Conservation (phyloP, 2,113 vertebrate species). For the Hirundichthys speculiger region DNA sequence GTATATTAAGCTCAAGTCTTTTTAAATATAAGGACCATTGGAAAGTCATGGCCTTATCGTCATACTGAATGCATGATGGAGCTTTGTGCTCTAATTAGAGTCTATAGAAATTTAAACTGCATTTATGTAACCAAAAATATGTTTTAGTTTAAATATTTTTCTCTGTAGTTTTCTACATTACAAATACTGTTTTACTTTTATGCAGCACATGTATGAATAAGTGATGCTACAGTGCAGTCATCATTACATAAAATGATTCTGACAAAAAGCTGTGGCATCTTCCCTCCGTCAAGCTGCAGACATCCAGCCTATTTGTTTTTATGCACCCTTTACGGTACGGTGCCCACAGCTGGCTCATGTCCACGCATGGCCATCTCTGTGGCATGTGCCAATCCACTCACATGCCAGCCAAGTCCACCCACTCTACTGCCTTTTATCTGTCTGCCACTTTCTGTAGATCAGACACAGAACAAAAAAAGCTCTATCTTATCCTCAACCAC, state of each 20-base stretch:
- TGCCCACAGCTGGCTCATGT: slow-evolving; percentile 30
- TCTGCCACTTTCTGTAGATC: slow-evolving; percentile 56
- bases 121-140: too few species aligned
- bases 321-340: slow-evolving; percentile 52
- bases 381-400: slow-evolving; percentile 57
- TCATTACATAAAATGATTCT: neutral
- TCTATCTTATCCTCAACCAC: slow-evolving; percentile 25
- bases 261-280: slow-evolving; percentile 17
- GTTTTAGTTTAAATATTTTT: too few species aligned
- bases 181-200: too few species aligned
- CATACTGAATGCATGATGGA: too few species aligned
- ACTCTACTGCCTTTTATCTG: slow-evolving; percentile 48
- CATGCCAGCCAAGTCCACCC: slow-evolving; percentile 51
- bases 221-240: slow-evolving; percentile 7
- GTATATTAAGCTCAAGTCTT: too few species aligned
- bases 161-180: too few species aligned
- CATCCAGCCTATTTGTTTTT: slow-evolving; percentile 42
- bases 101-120: too few species aligned
- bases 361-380: slow-evolving; percentile 24
- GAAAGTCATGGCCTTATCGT: too few species aligned
- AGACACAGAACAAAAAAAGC: slow-evolving; percentile 31
- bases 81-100: too few species aligned
- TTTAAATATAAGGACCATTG: too few species aligned
- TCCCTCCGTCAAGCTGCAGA: slow-evolving; percentile 8
- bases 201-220: neutral